Evolutionary conservation across 2,113 vertebrate species (phyloP).

Genomic region (Eupsittula cactorum): DNA sequence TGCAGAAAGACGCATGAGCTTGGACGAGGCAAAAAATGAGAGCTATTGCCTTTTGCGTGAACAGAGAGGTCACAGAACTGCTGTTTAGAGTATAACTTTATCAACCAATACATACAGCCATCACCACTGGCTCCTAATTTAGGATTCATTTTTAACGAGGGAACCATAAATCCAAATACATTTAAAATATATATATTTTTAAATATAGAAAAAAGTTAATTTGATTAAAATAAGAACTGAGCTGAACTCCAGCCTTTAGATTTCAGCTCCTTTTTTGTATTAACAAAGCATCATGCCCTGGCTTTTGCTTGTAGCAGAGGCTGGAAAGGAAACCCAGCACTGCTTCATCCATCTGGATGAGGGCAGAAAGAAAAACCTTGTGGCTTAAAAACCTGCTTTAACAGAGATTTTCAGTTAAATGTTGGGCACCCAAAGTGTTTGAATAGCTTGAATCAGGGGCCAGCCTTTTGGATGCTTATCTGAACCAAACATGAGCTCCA

Average conservation of each 20-base stretch:
- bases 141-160: not conserved
- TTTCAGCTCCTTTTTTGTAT: not conserved
- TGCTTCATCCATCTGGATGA: conserved; percentile 10
- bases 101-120: not conserved
- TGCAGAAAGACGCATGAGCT: not conserved
- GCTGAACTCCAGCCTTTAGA: not conserved
- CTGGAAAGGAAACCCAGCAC: not conserved
- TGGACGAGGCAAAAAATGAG: not conserved
- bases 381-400: not conserved
- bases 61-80: not conserved
- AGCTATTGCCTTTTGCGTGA: not conserved
- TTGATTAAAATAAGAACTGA: not conserved
- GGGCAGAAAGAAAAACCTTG: not conserved
- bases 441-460: conserved; percentile 9
- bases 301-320: not conserved
- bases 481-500: conserved; percentile 10
- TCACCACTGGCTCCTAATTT: not conserved
- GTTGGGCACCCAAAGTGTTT: conserved; percentile 40
- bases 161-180: not conserved
- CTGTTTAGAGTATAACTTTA: not conserved
- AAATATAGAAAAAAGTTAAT: not conserved
- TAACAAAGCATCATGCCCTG: not conserved
- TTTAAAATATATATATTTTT: not conserved
- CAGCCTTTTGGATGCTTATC: conserved; percentile 25
- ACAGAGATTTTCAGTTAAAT: conserved; percentile 39